Percentiles rank a stretch among this genome's conserved stretches.
phyloP scores from a whole-genome alignment of 2,113 vertebrate species.

The Notechis scutatus region DNA sequence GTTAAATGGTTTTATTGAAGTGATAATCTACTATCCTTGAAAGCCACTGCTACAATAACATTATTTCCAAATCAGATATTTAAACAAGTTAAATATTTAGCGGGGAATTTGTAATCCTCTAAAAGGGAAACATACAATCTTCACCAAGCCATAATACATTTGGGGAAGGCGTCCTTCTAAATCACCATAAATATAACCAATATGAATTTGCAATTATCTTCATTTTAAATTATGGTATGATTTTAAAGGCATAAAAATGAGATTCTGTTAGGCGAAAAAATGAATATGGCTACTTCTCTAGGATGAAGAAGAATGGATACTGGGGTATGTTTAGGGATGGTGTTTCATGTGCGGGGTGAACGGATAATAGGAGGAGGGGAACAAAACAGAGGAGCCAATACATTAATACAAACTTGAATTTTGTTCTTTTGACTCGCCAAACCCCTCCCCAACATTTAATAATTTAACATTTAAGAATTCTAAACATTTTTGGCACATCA shows the following conservation, averaged over 20 bases:
- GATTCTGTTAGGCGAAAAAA: background rate
- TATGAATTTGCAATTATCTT: background rate
- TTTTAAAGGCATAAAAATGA: constrained; percentile 2
- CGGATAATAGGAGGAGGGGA: background rate
- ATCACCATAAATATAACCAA: background rate
- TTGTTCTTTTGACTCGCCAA: background rate
- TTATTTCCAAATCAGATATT: background rate
- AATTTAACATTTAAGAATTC: constrained; percentile 22
- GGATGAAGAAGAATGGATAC: background rate
- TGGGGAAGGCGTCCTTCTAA: background rate
- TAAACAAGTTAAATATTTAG: background rate
- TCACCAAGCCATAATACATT: background rate
- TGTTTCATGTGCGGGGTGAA: background rate
- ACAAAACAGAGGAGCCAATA: background rate
- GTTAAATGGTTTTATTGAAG: background rate
- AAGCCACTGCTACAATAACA: background rate
- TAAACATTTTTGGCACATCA: constrained; percentile 34
- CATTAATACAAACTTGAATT: constrained; percentile 12
- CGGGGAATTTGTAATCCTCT: background rate
- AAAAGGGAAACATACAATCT: background rate
- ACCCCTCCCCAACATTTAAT: constrained; percentile 4
- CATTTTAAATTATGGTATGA: background rate
- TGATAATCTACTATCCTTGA: background rate
- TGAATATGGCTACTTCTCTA: background rate
- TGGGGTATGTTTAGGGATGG: background rate